A percentile compares a stretch with the other conserved stretches of the same genome.
Conservation (phyloP, 2,888 invertebrate species). For the Onthophagus sagittarius region DNA sequence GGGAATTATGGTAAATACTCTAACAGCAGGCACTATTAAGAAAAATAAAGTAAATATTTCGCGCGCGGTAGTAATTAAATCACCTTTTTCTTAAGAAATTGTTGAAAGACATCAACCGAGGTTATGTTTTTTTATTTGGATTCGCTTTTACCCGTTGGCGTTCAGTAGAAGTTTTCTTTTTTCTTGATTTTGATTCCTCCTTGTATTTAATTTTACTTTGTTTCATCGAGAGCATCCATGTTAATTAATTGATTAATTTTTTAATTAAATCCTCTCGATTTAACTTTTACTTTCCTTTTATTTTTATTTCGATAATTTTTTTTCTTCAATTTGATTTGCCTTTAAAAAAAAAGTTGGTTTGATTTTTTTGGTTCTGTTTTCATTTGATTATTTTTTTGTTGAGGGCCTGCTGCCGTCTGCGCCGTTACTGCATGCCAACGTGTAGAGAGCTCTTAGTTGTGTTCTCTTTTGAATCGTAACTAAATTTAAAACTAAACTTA, state of each 20-base stretch:
- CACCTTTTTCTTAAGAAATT: constrained; percentile 20
- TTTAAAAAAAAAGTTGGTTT: not conserved
- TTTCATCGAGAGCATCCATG: not conserved
- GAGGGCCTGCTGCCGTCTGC: constrained; percentile 29
- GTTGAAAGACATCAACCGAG: constrained; percentile 10
- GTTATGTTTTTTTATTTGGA: constrained; percentile 12
- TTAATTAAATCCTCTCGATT: constrained; percentile 13
- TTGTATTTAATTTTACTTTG: not conserved
- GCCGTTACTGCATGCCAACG: constrained; percentile 35
- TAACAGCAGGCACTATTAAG: constrained; percentile 36
- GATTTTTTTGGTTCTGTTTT: not conserved
- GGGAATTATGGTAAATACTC: constrained; percentile 77
- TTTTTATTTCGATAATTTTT: not conserved
- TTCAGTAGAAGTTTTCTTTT: constrained; percentile 7
- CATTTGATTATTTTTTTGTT: not conserved
- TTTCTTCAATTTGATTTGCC: not conserved
- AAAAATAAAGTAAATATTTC: constrained; percentile 26
- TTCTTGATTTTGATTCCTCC: not conserved
- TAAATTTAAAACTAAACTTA: constrained; percentile 15
- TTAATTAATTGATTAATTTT: constrained; percentile 13
- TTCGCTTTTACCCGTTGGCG: constrained; percentile 10
- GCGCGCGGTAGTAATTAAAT: constrained; percentile 32
- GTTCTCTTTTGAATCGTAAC: constrained; percentile 1
- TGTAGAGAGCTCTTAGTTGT: constrained; percentile 28
- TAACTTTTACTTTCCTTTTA: not conserved